phyloP scores from a whole-genome alignment of 2,888 invertebrate species.

The Nycteola revayana region DNA sequence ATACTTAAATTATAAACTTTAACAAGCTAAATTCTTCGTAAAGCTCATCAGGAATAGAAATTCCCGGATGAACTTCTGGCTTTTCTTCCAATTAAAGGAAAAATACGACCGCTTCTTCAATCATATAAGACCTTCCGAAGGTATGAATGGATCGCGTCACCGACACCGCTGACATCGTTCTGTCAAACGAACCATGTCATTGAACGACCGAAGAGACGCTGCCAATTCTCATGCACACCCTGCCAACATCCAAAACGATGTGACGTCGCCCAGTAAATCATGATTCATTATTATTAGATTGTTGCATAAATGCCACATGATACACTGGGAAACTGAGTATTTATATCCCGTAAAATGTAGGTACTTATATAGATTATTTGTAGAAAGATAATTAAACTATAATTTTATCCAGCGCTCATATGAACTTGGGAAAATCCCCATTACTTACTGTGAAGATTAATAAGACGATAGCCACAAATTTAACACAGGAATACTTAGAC shows the following conservation, averaged over 20 bases:
- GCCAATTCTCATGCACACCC: constrained; percentile 36
- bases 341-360: neutral
- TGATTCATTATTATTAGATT: constrained; percentile 40
- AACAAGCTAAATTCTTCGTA: too few relatives aligned
- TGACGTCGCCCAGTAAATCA: constrained; percentile 31
- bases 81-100: neutral
- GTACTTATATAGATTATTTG: too few relatives aligned
- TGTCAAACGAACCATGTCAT: constrained; percentile 52
- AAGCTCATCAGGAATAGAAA: too few relatives aligned
- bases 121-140: constrained; percentile 19
- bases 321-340: constrained; percentile 20
- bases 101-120: neutral
- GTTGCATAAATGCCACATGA: constrained; percentile 38
- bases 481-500: too few relatives aligned
- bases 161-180: constrained; percentile 27
- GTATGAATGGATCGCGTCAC: constrained; percentile 67
- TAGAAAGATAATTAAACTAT: too few relatives aligned
- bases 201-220: constrained; percentile 43
- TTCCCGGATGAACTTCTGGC: too few relatives aligned
- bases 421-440: too few relatives aligned
- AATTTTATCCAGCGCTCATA: too few relatives aligned
- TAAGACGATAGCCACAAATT: too few relatives aligned
- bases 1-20: too few relatives aligned
- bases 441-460: too few relatives aligned
- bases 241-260: constrained; percentile 20